Base-by-base conservation (phyloP, 2,113 vertebrate genomes). In the Gavialis gangeticus region DNA sequence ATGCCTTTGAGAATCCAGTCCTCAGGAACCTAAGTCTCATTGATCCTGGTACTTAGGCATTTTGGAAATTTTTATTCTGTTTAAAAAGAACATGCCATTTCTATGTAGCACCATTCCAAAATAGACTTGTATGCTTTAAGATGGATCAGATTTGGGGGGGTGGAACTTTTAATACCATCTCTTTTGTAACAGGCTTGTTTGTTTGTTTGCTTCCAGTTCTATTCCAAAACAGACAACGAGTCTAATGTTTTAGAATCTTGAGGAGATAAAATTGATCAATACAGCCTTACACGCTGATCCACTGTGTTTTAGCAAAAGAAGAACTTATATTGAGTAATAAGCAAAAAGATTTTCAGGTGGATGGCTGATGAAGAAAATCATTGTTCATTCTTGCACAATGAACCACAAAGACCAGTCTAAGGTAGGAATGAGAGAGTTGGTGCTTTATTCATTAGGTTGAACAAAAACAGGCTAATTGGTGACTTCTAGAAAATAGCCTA, bases 321-420 rank as follows among this genome's bases (percentile, higher is more conserved):
- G 84, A 97, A 97, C 96, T 97, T 97, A 95, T 96, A 96, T 94
- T 97, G 91, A 97, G 97, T 97, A 98, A 97, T 97, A 98, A 97
- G 96, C 87, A 98, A 98, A 98, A 96, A 94, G 96, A 95, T 97
- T 97, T 97, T 97, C 85, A 94, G 91, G 93, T 94, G 88, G 93
- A 96, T 95, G 96, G 92, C 87, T 98, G 97, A 97, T 93, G 95
- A 97, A 98, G 95, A 94, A 97, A 97, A 97, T 97, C 94, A 96
- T 96, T 97, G 94, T 96, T 98, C 95, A 96, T 97, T 97, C 95
- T 89, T 97, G 93, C 62, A 96, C 96, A 97, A 85, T 96, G 95
- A 98, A 96, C 96, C 96, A 90, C 97, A 93, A 96, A 97, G 97
- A 97, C 78, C 92, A 98, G 97, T 91, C 95, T 19, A 15, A 97